Evolutionary conservation across 2,888 invertebrate species (phyloP).

Genomic region (Ormyrus nitidulus): DNA sequence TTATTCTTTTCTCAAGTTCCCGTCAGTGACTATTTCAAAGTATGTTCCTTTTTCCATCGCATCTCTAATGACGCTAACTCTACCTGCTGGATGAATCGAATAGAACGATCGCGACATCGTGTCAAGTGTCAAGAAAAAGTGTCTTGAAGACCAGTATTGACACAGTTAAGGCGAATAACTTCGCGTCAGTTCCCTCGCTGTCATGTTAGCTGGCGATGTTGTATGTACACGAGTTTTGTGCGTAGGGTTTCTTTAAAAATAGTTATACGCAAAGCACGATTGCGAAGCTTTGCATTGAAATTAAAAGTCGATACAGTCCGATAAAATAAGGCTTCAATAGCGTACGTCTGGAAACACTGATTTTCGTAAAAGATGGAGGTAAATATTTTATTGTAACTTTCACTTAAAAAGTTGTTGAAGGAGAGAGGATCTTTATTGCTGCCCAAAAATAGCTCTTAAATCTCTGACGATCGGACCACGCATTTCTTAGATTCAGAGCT

Average conservation of each 20-base stretch:
- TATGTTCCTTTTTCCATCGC: too few relatives aligned
- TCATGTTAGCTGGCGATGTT: conserved; percentile 34
- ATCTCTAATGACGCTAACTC: too few relatives aligned
- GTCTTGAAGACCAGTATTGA: too few relatives aligned
- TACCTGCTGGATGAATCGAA: too few relatives aligned
- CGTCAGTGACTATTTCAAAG: too few relatives aligned
- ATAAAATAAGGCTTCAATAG: conserved; percentile 21
- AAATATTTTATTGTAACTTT: conserved; percentile 8
- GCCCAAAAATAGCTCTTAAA: conserved; percentile 26
- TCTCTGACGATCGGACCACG: background rate
- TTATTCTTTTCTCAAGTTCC: too few relatives aligned
- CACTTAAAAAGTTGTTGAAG: background rate
- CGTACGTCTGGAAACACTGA: background rate
- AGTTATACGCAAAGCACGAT: conserved; percentile 28
- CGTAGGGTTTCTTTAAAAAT: conserved; percentile 49
- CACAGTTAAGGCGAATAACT: too few relatives aligned
- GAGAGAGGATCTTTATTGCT: background rate
- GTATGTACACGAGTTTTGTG: background rate
- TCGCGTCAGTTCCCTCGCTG: background rate
- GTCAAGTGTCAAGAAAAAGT: too few relatives aligned
- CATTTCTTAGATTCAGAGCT: conserved; percentile 14
- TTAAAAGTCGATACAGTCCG: conserved; percentile 38
- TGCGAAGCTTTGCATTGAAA: conserved; percentile 10
- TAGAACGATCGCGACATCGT: too few relatives aligned
- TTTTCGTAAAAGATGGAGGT: conserved; percentile 37